A percentile compares a stretch with the other conserved stretches of the same genome.
Conservation (phyloP, 2,888 invertebrate species). For the Dendrolimus pini region DNA sequence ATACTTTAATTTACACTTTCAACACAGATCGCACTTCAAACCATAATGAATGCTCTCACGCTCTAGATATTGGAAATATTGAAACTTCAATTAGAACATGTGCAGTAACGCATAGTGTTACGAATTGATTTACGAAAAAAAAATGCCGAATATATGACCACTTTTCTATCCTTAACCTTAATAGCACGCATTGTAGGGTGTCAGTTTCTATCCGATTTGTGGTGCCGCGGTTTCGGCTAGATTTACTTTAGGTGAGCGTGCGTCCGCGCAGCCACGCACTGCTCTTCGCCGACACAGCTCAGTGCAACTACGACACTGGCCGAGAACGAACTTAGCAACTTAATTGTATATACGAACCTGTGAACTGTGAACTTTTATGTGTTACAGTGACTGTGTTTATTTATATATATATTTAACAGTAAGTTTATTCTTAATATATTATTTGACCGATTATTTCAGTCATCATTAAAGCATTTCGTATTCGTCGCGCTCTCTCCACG, state of each 20-base stretch:
- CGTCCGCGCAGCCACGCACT: constrained; percentile 55
- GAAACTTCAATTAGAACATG: constrained; percentile 7
- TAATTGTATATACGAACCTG: constrained; percentile 32
- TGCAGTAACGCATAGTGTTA: constrained; percentile 21
- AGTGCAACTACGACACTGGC: constrained; percentile 65
- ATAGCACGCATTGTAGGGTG: constrained; percentile 32
- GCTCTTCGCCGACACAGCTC: constrained; percentile 57
- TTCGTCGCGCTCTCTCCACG: constrained; percentile 36
- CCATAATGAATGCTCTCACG: constrained; percentile 34
- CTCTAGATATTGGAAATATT: constrained; percentile 20
- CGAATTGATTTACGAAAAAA: constrained; percentile 48
- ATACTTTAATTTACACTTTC: background rate
- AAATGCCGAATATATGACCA: constrained; percentile 16
- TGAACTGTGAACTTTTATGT: constrained; percentile 62
- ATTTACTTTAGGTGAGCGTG: constrained; percentile 62
- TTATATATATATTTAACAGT: constrained; percentile 21
- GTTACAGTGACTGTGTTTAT: constrained; percentile 49
- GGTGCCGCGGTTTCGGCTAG: constrained; percentile 37
- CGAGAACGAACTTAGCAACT: constrained; percentile 65
- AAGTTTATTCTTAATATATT: constrained; percentile 24
- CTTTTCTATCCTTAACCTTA: constrained; percentile 5
- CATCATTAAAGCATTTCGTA: background rate
- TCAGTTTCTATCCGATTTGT: constrained; percentile 19
- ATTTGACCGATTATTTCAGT: background rate
- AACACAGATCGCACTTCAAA: background rate